Percentiles rank a stretch among this genome's conserved stretches.
Conservation (phyloP, 2,797 vertebrate genomes). For the Falco novaeseelandiae region DNA sequence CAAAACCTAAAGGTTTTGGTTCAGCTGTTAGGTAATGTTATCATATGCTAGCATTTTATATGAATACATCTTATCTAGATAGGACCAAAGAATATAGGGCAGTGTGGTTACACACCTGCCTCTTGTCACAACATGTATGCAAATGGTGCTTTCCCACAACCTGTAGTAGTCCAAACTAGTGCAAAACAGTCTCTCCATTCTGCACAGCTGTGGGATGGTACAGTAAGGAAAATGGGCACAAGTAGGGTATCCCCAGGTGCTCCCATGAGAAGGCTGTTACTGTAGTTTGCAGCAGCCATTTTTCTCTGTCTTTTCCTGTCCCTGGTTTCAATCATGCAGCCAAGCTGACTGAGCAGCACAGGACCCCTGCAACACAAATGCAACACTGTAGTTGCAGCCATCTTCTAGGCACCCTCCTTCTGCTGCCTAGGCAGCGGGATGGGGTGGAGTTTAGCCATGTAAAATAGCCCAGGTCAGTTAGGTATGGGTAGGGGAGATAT, state of each 20-base stretch:
- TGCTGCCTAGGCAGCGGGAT: not conserved
- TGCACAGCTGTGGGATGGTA: fast-evolving
- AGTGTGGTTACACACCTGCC: fast-evolving
- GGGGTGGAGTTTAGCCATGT: not conserved
- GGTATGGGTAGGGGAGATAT: not conserved
- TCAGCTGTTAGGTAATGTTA: not conserved
- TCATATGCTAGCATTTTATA: not conserved
- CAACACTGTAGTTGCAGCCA: fast-evolving
- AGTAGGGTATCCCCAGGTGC: fast-evolving
- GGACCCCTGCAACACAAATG: not conserved
- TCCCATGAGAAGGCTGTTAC: not conserved
- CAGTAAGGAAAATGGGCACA: not conserved
- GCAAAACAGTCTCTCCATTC: not conserved
- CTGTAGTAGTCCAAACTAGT: too few species aligned
- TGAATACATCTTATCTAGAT: fast-evolving
- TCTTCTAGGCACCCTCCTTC: not conserved
- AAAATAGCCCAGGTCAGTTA: not conserved
- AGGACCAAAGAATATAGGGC: not conserved
- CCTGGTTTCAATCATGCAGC: not conserved
- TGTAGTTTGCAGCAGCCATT: not conserved
- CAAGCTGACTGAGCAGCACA: not conserved
- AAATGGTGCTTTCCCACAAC: not conserved
- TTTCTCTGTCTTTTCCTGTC: not conserved
- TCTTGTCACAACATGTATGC: fast-evolving
- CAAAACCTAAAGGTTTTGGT: not conserved